Evolutionary conservation across 2,888 invertebrate species (phyloP).

Genomic region (Cantharis nigra): DNA sequence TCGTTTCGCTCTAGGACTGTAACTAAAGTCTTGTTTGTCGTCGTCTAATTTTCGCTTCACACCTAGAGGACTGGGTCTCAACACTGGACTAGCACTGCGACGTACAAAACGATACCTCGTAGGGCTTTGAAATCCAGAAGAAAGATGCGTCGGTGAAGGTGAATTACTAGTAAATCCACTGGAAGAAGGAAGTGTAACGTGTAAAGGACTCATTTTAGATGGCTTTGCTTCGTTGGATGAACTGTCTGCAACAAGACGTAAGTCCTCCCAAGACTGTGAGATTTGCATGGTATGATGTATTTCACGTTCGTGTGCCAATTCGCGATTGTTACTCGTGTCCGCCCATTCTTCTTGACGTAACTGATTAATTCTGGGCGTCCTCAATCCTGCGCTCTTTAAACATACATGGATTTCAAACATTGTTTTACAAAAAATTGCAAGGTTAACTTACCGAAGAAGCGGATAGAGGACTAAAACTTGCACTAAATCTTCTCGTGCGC

Average conservation of each 20-base stretch:
- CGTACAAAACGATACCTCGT: constrained; percentile 78
- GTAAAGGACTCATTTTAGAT: constrained; percentile 53
- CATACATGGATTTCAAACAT: background rate
- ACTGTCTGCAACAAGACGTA: constrained; percentile 61
- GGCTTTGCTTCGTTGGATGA: constrained; percentile 48
- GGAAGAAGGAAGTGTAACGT: constrained; percentile 57
- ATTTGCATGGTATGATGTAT: constrained; percentile 91
- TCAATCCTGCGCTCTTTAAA: constrained; percentile 32
- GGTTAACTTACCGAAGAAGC: constrained; percentile 54
- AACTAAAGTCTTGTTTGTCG: constrained; percentile 53
- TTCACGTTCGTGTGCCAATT: constrained; percentile 90
- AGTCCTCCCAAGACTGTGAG: constrained; percentile 93
- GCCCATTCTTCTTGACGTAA: constrained; percentile 87
- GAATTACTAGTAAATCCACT: constrained; percentile 49
- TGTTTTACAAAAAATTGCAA: background rate
- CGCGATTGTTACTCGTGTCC: constrained; percentile 78
- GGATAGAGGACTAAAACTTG: constrained; percentile 77
- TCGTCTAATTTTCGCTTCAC: constrained; percentile 71
- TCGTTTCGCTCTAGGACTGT: constrained; percentile 55
- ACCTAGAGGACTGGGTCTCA: constrained; percentile 76
- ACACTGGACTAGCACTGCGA: constrained; percentile 87
- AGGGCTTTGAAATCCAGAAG: constrained; percentile 61
- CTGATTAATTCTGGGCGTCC: constrained; percentile 84
- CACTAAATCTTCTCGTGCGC: constrained; percentile 84
- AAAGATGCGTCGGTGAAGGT: constrained; percentile 51